Base-by-base conservation (phyloP, 2,113 vertebrate species). In the Nothocercus nigrocapillus region DNA sequence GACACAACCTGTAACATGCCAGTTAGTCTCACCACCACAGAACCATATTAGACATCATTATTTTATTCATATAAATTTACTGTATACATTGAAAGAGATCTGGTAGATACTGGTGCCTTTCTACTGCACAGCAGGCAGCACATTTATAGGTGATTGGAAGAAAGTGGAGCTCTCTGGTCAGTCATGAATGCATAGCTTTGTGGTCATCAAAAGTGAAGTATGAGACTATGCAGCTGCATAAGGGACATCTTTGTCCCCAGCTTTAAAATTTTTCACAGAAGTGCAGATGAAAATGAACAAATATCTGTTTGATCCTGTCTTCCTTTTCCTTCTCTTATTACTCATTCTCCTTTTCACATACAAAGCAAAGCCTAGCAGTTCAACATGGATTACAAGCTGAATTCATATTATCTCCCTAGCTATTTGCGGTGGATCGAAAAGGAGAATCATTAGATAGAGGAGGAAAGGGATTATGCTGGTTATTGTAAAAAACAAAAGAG, bases 341-440 rank as follows among this genome's bases (percentile, higher is more conserved):
- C 59, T 86, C 64, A 76, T 78, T 77, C 2, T 5, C 21, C 54
- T 72, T 89, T 88, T 59, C 58, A 74, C 7, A 2, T 58, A 32
- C 32, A 91, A 93, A 62, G n/a, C 30, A 74, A 77, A 18, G 9
- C 24, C 69, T 87, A 82, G 53, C 38, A 85, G 68, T 47, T 74
- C 88, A 36, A 72, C 27, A 53, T 0, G 0, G 38, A 73, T 88
- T 77, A 62, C 22, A 45, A 54, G 40, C 69, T 77, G 21, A 90
- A 80, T 58, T 53, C 44, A 38, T 83, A 77, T 95, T 83, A 36
- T 91, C 12, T 51, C 45, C 8, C 10, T 16, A 69, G 64, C 11
- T 94, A 62, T 85, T 85, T 81, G 20, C 83, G 59, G 91, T 70
- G 5, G 68, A 94, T 77, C 75, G 59, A 67, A 82, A 85, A 51